Evolutionary conservation across 2,888 invertebrate species (phyloP).

Genomic region (Agrochola macilenta): DNA sequence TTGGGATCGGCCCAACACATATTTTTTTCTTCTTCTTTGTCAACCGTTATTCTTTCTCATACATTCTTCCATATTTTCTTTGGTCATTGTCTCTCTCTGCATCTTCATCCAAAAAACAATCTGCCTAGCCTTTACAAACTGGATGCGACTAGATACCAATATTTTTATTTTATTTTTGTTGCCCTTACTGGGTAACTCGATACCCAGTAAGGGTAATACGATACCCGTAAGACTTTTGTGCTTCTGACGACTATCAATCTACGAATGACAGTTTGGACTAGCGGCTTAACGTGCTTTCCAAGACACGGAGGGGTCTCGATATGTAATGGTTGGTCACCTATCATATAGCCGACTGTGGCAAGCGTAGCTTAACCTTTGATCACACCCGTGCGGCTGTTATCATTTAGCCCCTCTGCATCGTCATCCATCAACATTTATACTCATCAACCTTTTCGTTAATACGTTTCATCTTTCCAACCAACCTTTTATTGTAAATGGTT

Average conservation of each 20-base stretch:
- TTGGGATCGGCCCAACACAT: neutral
- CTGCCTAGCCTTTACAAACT: too few relatives aligned
- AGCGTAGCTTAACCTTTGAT: neutral
- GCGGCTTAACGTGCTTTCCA: neutral
- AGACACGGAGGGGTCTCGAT: neutral
- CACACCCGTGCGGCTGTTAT: neutral
- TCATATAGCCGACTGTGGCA: neutral
- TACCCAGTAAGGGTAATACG: too few relatives aligned
- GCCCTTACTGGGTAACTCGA: too few relatives aligned
- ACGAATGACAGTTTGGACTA: neutral
- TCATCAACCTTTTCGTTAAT: neutral
- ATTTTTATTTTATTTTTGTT: too few relatives aligned
- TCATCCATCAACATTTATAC: neutral
- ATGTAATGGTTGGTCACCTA: neutral
- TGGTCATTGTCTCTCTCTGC: too few relatives aligned
- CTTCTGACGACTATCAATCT: too few relatives aligned
- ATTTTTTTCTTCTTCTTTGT: too few relatives aligned
- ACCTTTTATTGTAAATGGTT: neutral
- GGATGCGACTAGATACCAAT: too few relatives aligned
- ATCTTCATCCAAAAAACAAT: too few relatives aligned
- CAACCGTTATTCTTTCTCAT: too few relatives aligned
- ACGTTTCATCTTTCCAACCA: neutral
- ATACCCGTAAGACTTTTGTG: too few relatives aligned
- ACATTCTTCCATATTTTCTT: too few relatives aligned
- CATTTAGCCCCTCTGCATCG: neutral